Base-by-base conservation (phyloP, 1,140 invertebrate species). In the Scaptodrosophila lebanonensis region DNA sequence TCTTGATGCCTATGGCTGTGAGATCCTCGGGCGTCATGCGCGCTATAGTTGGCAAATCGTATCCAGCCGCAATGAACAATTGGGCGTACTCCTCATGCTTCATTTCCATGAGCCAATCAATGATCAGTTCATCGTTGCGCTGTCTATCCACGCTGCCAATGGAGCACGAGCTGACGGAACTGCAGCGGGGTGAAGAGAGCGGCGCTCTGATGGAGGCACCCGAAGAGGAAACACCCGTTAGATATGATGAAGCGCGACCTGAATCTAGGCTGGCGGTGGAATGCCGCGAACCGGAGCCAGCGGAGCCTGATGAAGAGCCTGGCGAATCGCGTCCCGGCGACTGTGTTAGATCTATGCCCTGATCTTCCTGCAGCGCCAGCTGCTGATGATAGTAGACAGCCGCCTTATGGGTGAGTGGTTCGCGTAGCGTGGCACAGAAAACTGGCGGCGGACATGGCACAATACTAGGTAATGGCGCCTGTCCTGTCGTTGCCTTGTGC, bases 1-100 rank as follows among this genome's bases (percentile, higher is more conserved):
- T 98, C 77, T 97, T 99, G 67, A 99, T 98, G 71, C 93, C 93
- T 72, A 94, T 93, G 32, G 92, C 93, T 4, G 93, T 94, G 66
- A 94, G 89, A 88, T 94, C 96, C 89, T 99, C 97, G 0, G 98
- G 98, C 12, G 98, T 99, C 96, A 99, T 99, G 54, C 97, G 90
- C 16, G 96, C 95, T 72, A 99, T 97, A 0, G 98, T 99, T 13
- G 96, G 93, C 89, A 99, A 92, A 89, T 99, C 98, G 87, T 99
- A 99, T 25, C 98, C 98, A 30, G 98, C 96, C 13, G 94, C 92
- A 38, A 97, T 91, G 88, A 99, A 99, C 15, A 98, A 90, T 25
- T 94, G 91, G 63, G 96, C 95, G 88, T 99, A 99, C 86, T 99
- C 96, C 86, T 98, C 97, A 88, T 98, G 97, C 82, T 97, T 95